Base-by-base conservation (phyloP, 2,797 vertebrate genomes). In the Eulemur albifrons region DNA sequence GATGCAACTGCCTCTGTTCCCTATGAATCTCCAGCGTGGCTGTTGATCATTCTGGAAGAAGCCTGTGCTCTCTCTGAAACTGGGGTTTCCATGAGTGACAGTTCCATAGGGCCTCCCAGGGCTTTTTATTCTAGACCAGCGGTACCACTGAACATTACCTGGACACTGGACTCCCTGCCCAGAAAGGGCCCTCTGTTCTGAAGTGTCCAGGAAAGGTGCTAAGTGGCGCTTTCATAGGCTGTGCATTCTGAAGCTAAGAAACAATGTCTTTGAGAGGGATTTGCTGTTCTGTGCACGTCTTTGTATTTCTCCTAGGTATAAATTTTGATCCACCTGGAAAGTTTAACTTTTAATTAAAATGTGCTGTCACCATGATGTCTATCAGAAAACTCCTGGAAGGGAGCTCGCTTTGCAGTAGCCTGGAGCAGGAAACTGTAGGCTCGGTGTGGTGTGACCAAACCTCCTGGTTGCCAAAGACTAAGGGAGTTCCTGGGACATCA, bases 361-460 rank as follows among this genome's bases (percentile, higher is more conserved):
- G 15, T 52, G 30, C 4, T 32, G 3, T 35, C 2, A 32, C 18
- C 15, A 17, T 38, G 27, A 35, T 12, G 17, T 30, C 10, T 25
- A 25, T 13, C 25, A 81, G 50, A 84, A 80, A 88, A 27, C 5
- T 85, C 32, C 38, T 80, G 25, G 15, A 54, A 12, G 5, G 23
- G 43, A 65, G 11, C 5, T 72, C 4, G 11, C 12, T 17, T 38
- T 52, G 17, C 13, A 21, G 52, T 32, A 48, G 0, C 25, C 40
- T 67, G 11, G 67, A 80, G 25, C 4, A 6, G 32, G 7, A 2
- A 38, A 65, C 15, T 21, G 15, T 48, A 38, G 5, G 3, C 30
- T 72, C 2, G 0, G 1, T 45, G 27, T 76, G 1, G 3, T 3
- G 1, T 27, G 30, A 65, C 21, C 23, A 43, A 23, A 3, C 1